Base-by-base conservation (phyloP, 1,140 invertebrate species). In the Tetramorium simillimum region DNA sequence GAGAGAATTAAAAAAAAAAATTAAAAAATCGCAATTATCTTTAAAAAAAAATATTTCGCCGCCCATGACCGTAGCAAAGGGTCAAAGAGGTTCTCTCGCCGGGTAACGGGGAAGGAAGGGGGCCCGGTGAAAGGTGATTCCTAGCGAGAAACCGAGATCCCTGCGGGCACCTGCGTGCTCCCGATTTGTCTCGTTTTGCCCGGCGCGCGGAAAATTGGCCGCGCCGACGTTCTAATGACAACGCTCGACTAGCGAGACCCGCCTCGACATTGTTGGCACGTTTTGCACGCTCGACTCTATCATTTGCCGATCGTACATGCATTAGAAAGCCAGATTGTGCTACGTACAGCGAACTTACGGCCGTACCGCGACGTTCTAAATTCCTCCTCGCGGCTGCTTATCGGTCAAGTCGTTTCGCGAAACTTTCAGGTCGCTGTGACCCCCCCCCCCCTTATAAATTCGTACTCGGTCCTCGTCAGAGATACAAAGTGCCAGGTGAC, bases 111-210 rank as follows among this genome's bases (percentile, higher is more conserved):
- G 6, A 2, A 12, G 10, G 5, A 21, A 21, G 60, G 60, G 72
- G 72, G 60, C 56, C 60, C 63, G 88, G 92, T 92, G 92, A 93
- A 93, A 93, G 91, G 92, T 93, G 70, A 93, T 76, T 75, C 69
- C 43, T 80, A 85, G 69, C n/a, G 10, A 63, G 33, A 21, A 46
- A 28, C 21, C 12, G 53, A 53, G 40, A 60, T 80, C n/a, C 65
- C 80, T 69, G 76, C 63, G 40, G 62, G 70, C 70, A 67, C 62
- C 28, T 89, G 85, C 65, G 21, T 89, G 76, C 80, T 87, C 81
- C 60, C 81, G 69, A 88, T 90, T 82, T 76, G 78, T 21, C 37
- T 81, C 43, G 40, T 58, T 67, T 43, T 69, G 40, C 37, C 33
- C 6, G 21, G 21, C 40, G 24, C n/a, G 24, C 28, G 72, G 80